Evolutionary conservation across 2,888 invertebrate genomes (phyloP), one percentile per base, ranked within the genome.

Genomic region (Drosophila villosipedis): DNA sequence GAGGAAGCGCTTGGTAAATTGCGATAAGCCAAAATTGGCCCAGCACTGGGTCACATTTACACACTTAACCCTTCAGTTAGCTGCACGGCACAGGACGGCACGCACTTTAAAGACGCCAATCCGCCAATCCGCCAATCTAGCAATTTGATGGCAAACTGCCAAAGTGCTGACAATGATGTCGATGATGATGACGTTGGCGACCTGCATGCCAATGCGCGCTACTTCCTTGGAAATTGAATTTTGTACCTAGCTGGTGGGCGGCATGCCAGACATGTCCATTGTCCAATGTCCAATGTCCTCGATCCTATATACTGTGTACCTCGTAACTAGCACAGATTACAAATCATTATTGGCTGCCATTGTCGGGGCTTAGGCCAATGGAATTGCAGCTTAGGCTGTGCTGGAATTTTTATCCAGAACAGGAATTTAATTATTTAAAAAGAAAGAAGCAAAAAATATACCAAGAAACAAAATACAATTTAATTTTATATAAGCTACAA

Each of bases 81-180:
- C 57, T 62, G 39, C 30, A 57, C n/a, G n/a, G 39, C n/a, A 30
- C n/a, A 41, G 57, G 25, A 28, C 28, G 67, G 58, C 88, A 84
- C 84, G 84, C 84, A 84, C 83, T 83, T 87, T 84, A 84, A 83
- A 83, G 85, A 81, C 75, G 82, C 66, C 80, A 79, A 64, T 78
- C 74, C 75, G 82, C 66, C 80, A 79, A 64, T 78, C 74, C 74
- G 37, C 37, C 37, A 79, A 68, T 79, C 76, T 68, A 63, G 66
- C 84, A 79, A 83, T 79, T 87, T 79, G 79, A 76, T 84, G 84
- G 84, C 84, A 88, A 73, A 67, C 81, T 84, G 84, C 84, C 84
- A 87, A 81, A 76, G 80, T 72, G 71, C 85, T 87, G 81, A 75
- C 73, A 73, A 84, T 80, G 76, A 79, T 67, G 78, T 77, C 66